A percentile compares a stretch with the other conserved stretches of the same genome.
These are phyloP conservation scores for Montipora foliosa DNA, from an alignment of 64 coral and sea anemone genomes.

Conservation along the genomic window DNA sequence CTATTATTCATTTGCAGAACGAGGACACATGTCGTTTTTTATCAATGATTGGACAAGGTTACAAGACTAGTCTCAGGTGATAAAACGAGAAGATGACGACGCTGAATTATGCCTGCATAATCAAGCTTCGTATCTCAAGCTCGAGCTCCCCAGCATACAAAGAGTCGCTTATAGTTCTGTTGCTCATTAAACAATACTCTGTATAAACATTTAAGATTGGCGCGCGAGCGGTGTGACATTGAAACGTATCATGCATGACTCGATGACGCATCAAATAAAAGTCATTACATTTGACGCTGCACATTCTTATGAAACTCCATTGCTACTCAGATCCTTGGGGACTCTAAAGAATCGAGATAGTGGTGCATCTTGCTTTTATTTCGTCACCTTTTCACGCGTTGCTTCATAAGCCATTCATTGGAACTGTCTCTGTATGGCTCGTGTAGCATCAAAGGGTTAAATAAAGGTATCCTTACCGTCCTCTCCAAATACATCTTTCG, in stretches of 20 bases:
- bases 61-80: neutral
- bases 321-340: too few relatives aligned
- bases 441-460: neutral
- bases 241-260: conserved; percentile 4
- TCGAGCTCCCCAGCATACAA: neutral
- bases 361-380: neutral
- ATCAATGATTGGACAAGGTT: neutral
- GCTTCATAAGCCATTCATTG: neutral
- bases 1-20: too few relatives aligned
- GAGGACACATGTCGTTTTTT: too few relatives aligned
- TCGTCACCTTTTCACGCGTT: conserved; percentile 1
- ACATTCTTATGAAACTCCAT: too few relatives aligned
- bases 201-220: neutral
- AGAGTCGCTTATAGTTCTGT: neutral
- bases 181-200: neutral
- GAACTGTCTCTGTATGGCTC: neutral
- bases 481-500: conserved; percentile 37
- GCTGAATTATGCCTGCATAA: neutral
- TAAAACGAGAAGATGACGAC: too few relatives aligned
- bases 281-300: neutral
- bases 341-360: neutral
- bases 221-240: neutral
- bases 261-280: neutral
- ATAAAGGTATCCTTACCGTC: neutral
- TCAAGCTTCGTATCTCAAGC: neutral